Evolutionary conservation across 2,888 invertebrate genomes (phyloP).

Genomic region (Ophion ellenae): DNA sequence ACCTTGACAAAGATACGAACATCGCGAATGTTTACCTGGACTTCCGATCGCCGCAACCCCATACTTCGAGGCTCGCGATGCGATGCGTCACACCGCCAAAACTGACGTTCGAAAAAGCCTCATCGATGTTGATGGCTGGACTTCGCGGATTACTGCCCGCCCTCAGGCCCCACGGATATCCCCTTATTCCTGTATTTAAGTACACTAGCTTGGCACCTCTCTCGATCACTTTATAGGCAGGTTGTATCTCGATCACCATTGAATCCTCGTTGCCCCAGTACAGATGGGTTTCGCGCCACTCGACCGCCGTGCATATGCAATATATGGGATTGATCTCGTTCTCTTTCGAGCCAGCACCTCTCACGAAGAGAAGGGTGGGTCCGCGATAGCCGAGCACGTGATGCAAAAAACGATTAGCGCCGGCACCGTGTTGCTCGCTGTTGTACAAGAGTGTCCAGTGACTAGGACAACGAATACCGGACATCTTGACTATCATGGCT

Average conservation of each 20-base stretch:
- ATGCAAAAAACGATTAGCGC: slow-evolving; percentile 94
- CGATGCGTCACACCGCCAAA: slow-evolving; percentile 84
- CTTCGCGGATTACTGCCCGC: slow-evolving; percentile 92
- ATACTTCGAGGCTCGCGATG: slow-evolving; percentile 87
- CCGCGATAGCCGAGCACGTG: slow-evolving; percentile 92
- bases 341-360: slow-evolving; percentile 81
- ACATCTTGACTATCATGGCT: slow-evolving; percentile 78
- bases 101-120: slow-evolving; percentile 79
- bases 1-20: background rate
- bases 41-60: slow-evolving; percentile 92
- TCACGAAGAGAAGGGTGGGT: slow-evolving; percentile 85
- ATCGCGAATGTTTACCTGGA: slow-evolving; percentile 83
- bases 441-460: slow-evolving; percentile 95
- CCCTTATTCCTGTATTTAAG: slow-evolving; percentile 92
- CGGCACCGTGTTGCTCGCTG: slow-evolving; percentile 93
- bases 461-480: slow-evolving; percentile 85
- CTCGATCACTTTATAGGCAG: slow-evolving; percentile 87
- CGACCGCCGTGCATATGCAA: slow-evolving; percentile 90
- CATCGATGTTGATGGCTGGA: slow-evolving; percentile 90
- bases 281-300: slow-evolving; percentile 94
- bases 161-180: slow-evolving; percentile 93
- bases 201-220: slow-evolving; percentile 91
- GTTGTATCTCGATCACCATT: slow-evolving; percentile 90
- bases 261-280: slow-evolving; percentile 94
- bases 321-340: slow-evolving; percentile 87